Evolutionary conservation across 2,888 invertebrate genomes (phyloP).

Genomic region (Phoenoteleia sp.): DNA sequence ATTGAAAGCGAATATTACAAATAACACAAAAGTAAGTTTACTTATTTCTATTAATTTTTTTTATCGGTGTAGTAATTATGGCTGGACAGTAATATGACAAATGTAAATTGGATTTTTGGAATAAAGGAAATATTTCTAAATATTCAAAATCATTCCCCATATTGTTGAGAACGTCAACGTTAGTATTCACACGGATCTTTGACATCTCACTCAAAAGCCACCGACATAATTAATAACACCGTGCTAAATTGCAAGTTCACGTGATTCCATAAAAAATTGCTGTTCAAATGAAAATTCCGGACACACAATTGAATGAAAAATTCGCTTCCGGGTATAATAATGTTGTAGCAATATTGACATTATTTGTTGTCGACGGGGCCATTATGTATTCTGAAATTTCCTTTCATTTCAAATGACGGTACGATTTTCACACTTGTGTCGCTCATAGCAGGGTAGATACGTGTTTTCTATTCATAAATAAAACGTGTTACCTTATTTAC

Average conservation of each 20-base stretch:
- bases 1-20: too few species aligned
- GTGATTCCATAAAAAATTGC: slow-evolving; percentile 4
- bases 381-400: slow-evolving; percentile 40
- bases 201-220: slow-evolving; percentile 6
- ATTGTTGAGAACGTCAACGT: slow-evolving; percentile 7
- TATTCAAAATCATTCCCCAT: too few species aligned
- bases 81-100: too few species aligned
- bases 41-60: too few species aligned
- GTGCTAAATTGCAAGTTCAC: slow-evolving; percentile 28
- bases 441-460: background rate
- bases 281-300: slow-evolving; percentile 15
- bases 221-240: slow-evolving; percentile 9
- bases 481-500: slow-evolving; percentile 50
- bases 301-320: slow-evolving; percentile 22
- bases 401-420: slow-evolving; percentile 43
- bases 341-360: slow-evolving; percentile 39
- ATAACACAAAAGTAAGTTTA: too few species aligned
- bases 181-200: slow-evolving; percentile 1
- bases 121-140: too few species aligned
- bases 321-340: slow-evolving; percentile 23
- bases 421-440: slow-evolving; percentile 38
- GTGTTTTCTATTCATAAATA: slow-evolving; percentile 40
- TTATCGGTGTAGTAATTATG: too few species aligned
- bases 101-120: too few species aligned
- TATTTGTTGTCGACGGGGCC: slow-evolving; percentile 9